A percentile compares a stretch with the other conserved stretches of the same genome.
Conservation (phyloP, 2,113 vertebrate genomes). For the Plectropomus leopardus region DNA sequence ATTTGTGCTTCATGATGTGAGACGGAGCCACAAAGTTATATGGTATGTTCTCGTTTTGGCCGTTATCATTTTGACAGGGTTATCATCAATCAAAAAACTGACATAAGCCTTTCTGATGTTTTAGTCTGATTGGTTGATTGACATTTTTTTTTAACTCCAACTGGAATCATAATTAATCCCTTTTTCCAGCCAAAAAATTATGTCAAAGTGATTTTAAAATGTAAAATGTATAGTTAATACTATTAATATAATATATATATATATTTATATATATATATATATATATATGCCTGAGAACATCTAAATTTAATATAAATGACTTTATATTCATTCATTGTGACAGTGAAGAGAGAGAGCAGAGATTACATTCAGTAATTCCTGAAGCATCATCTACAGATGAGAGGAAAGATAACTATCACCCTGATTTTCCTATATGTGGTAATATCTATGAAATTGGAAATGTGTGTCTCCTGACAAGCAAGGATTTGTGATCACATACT, state of each 20-base stretch:
- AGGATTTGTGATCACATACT: constrained; percentile 30
- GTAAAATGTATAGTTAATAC: too few relatives aligned
- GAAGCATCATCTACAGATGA: constrained; percentile 37
- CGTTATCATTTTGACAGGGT: neutral
- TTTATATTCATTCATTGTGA: constrained; percentile 41
- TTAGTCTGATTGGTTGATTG: neutral
- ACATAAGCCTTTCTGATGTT: neutral
- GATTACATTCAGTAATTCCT: constrained; percentile 22
- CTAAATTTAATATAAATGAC: neutral
- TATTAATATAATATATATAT: too few relatives aligned
- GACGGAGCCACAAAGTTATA: constrained; percentile 6
- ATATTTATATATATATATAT: too few relatives aligned
- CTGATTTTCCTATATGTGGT: constrained; percentile 24
- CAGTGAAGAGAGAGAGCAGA: constrained; percentile 30
- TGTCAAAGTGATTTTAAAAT: neutral
- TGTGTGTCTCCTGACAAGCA: constrained; percentile 17
- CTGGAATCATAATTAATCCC: neutral
- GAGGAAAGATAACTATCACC: constrained; percentile 33
- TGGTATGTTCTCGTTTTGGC: too few relatives aligned
- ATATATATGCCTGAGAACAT: constrained; percentile 3
- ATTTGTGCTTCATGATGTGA: constrained; percentile 35
- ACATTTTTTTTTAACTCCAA: neutral
- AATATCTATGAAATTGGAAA: constrained; percentile 59
- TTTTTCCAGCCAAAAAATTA: neutral
- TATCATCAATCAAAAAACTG: constrained; percentile 2